Evolutionary conservation across 2,113 vertebrate genomes (phyloP).

Genomic region (Alligator sinensis): DNA sequence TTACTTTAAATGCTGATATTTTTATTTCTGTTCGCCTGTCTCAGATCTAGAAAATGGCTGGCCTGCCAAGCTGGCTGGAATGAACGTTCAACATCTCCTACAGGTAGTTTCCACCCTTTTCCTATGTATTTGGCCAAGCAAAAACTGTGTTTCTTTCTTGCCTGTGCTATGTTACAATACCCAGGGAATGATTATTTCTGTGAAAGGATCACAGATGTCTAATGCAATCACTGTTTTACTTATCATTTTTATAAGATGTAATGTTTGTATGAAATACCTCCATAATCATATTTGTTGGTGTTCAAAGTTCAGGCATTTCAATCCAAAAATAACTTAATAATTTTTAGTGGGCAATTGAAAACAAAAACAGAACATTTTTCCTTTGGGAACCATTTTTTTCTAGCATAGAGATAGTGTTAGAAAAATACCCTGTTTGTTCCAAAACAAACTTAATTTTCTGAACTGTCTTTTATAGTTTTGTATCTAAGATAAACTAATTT

Average conservation of each 20-base stretch:
- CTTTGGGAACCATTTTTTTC: slow-evolving; percentile 9
- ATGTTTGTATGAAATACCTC: slow-evolving; percentile 24
- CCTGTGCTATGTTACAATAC: not conserved
- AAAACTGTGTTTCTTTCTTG: not conserved
- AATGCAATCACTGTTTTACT: not conserved
- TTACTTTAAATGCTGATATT: not conserved
- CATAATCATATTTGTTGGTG: slow-evolving; percentile 6
- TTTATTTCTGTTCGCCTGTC: not conserved
- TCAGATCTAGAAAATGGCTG: not conserved
- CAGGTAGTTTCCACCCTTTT: not conserved
- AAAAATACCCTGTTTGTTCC: slow-evolving; percentile 39
- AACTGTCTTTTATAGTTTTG: slow-evolving; percentile 20
- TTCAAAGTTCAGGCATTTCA: not conserved
- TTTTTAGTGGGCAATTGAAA: not conserved
- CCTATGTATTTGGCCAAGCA: not conserved
- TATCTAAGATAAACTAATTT: slow-evolving; percentile 61
- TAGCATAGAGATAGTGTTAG: slow-evolving; percentile 11
- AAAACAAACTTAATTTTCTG: slow-evolving; percentile 58
- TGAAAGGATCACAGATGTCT: not conserved
- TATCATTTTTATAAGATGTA: not conserved
- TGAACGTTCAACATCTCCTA: not conserved
- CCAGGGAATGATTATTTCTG: not conserved
- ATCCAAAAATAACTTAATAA: not conserved
- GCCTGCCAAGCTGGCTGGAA: not conserved
- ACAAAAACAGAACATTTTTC: not conserved